These are phyloP conservation scores for Cerceris ruficornis DNA, from an alignment of 2,888 invertebrate genomes.

Conservation along the genomic window DNA sequence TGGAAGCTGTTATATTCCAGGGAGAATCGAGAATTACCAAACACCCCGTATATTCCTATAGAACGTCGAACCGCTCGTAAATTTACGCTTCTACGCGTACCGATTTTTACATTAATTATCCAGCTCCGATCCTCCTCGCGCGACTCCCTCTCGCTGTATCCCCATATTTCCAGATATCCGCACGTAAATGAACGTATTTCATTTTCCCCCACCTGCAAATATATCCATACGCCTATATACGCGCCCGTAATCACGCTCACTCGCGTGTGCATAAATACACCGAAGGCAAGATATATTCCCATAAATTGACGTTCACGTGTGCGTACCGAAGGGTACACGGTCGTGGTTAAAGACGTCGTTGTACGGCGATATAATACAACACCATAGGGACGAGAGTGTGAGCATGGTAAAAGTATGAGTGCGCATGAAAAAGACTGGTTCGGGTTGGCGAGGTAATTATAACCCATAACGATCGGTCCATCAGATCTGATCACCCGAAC, in stretches of 20 bases:
- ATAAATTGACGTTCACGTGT: slow-evolving; percentile 52
- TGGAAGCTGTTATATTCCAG: too few relatives aligned
- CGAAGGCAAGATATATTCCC: slow-evolving; percentile 27
- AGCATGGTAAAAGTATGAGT: not conserved
- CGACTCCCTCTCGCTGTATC: not conserved
- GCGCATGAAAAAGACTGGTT: slow-evolving; percentile 65
- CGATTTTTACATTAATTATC: slow-evolving; percentile 50
- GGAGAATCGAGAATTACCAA: too few relatives aligned
- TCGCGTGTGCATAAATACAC: slow-evolving; percentile 48
- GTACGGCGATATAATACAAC: not conserved
- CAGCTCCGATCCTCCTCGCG: not conserved
- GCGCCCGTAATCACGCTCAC: slow-evolving; percentile 33
- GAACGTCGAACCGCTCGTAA: slow-evolving; percentile 16
- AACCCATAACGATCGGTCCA: slow-evolving; percentile 78
- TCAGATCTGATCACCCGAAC: slow-evolving; percentile 74
- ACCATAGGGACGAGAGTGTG: not conserved
- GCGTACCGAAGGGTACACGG: slow-evolving; percentile 7
- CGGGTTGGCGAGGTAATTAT: slow-evolving; percentile 74
- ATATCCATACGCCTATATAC: not conserved
- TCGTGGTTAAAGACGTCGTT: not conserved
- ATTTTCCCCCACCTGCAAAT: slow-evolving; percentile 39
- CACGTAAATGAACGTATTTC: slow-evolving; percentile 38
- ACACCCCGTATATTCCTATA: too few relatives aligned
- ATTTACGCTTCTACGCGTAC: slow-evolving; percentile 29
- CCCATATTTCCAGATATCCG: not conserved